Conservation (phyloP, 2,888 invertebrate genomes). For the Heliconius cydno region DNA sequence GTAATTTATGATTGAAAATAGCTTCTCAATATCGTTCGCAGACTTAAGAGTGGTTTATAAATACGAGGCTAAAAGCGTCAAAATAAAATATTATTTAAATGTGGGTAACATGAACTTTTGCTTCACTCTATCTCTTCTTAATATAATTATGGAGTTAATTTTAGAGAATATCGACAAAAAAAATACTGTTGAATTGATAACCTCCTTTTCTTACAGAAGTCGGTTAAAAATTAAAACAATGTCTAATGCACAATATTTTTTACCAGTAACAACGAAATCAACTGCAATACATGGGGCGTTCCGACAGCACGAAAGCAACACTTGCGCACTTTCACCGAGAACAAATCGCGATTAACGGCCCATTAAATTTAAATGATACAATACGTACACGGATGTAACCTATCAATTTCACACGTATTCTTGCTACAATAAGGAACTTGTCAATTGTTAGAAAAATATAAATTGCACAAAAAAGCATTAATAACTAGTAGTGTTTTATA, state of each 20-base stretch:
- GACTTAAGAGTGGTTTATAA: too few species aligned
- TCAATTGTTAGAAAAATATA: not conserved
- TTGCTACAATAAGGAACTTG: conserved; percentile 2
- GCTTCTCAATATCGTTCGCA: too few species aligned
- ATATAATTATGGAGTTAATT: too few species aligned
- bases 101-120: not conserved
- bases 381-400: conserved; percentile 39
- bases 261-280: conserved; percentile 49
- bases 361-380: conserved; percentile 42
- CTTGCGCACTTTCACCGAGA: conserved; percentile 47
- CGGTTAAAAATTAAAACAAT: not conserved
- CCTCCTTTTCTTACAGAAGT: too few species aligned
- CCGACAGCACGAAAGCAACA: conserved; percentile 46
- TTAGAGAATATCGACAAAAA: too few species aligned
- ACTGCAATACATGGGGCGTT: conserved; percentile 50
- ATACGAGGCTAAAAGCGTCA: not conserved
- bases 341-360: conserved; percentile 45
- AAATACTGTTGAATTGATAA: too few species aligned
- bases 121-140: not conserved
- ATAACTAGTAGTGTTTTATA: not conserved
- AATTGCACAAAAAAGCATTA: not conserved
- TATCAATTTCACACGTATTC: conserved; percentile 19
- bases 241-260: not conserved
- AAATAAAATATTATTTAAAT: not conserved
- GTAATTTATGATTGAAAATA: too few species aligned